Base-by-base conservation (phyloP, 2,888 invertebrate genomes). In the Ypsolopha sequella region DNA sequence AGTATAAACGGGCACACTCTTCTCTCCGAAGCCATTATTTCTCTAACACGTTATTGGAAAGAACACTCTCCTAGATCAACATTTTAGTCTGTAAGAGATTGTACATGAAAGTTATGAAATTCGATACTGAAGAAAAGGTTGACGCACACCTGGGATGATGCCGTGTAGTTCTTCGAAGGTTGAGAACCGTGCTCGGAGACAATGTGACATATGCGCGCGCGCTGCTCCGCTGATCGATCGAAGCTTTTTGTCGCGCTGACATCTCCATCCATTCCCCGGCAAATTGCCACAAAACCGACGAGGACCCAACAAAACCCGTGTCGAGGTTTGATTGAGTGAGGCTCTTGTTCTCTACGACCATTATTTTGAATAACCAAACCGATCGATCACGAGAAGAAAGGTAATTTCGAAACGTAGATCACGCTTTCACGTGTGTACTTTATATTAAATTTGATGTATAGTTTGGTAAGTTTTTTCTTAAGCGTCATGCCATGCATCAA, bases 171-270 rank as follows among this genome's bases (percentile, higher is more conserved):
- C 24, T 4, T 24, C 24, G 24, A 24, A 24, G 24, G 24, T 24
- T 24, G 24, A 4, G 24, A 24, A 24, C 24, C 24, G 24, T 24
- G 24, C 24, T 24, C 36, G 43, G 43, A 11, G 41, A 41, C 50
- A 50, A 43, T 50, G 64, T 63, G 66, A 69, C 65, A 70, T 64
- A 66, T 74, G 72, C 75, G 53, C 53, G 48, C 43, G 79, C 77
- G 70, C 62, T 74, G 76, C 73, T 70, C 55, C 67, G 41, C 53
- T 84, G 84, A 86, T 81, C 75, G 79, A 86, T 86, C 76, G 79
- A 68, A 70, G 77, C 79, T 85, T 85, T 85, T 85, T 85, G 81
- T 84, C 68, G 69, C 68, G 73, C 58, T 80, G 86, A 86, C 86
- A 64, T 80, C 80, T 85, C 77, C 76, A 86, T 86, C 76, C 73